Evolutionary conservation across 2,113 vertebrate genomes (phyloP), one percentile per base, ranked within the genome.

Genomic region (Tychaedon coryphoeus): DNA sequence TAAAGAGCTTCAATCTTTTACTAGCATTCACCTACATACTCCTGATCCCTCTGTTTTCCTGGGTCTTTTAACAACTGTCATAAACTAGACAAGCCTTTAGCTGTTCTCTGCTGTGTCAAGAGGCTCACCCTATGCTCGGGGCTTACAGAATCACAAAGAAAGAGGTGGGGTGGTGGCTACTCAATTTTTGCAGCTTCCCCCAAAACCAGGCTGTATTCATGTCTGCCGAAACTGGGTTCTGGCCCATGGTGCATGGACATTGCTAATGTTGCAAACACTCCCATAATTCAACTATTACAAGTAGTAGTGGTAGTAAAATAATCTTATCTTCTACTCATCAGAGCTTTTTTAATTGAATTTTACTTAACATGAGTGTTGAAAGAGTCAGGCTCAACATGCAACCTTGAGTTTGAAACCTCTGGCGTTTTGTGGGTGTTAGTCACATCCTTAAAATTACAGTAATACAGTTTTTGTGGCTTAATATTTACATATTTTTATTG

Each of bases 401-500:
- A 64, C 88, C 77, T 95, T 93, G 90, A 95, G 90, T 96, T 95
- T 93, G 93, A 95, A 95, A 97, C 95, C 90, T 96, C 93, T 97
- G 96, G 96, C 95, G 0, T 97, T 97, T 96, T 97, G 96, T 9
- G 94, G 95, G 96, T 95, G 95, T 97, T 97, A 97, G 93, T 97
- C 95, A 97, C 88, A 96, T 97, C 95, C 96, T 95, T 96, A 96
- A 97, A 94, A 95, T 95, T 96, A 96, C 74, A 93, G 87, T 96
- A 97, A 95, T 95, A 87, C 48, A 95, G 76, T 96, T 95, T 95
- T 96, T 97, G 96, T 95, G 95, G 94, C 93, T 97, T 95, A 89
- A 74, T 95, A 97, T 97, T 97, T 97, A 96, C 96, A 96, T 96
- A 93, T 95, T 97, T 96, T 96, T 95, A 96, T 96, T 96, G 94